A percentile compares a stretch with the other conserved stretches of the same genome.
Evolutionary conservation across 2,888 invertebrate genomes (phyloP).

Genomic region (Phengaris alcon): DNA sequence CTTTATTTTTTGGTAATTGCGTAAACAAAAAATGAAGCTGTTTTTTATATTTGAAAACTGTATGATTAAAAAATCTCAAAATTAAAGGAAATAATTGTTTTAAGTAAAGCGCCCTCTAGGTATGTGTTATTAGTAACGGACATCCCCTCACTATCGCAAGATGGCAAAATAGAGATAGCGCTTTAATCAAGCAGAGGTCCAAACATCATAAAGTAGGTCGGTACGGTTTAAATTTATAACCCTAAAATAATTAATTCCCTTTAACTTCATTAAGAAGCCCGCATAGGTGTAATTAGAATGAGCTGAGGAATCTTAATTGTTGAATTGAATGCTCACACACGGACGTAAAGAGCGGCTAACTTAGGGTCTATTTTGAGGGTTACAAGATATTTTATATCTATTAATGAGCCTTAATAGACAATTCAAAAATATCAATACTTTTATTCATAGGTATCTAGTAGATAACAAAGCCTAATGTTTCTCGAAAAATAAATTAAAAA

Average conservation of each 20-base stretch:
- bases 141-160: constrained; percentile 27
- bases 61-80: too few relatives aligned
- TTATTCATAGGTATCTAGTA: too few relatives aligned
- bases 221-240: constrained; percentile 73
- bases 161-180: constrained; percentile 43
- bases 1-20: too few relatives aligned
- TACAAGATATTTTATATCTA: not conserved
- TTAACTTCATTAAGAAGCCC: constrained; percentile 79
- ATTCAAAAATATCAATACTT: too few relatives aligned
- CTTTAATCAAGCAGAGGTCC: constrained; percentile 44
- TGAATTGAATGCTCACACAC: constrained; percentile 64
- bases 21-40: too few relatives aligned
- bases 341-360: constrained; percentile 35
- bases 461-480: too few relatives aligned
- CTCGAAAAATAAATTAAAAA: too few relatives aligned
- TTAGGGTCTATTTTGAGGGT: not conserved
- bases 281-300: constrained; percentile 80
- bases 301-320: constrained; percentile 78
- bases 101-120: not conserved
- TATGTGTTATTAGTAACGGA: not conserved
- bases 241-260: constrained; percentile 78
- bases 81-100: too few relatives aligned
- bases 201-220: constrained; percentile 68
- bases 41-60: too few relatives aligned
- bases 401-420: too few relatives aligned